Evolutionary conservation across 2,113 vertebrate genomes (phyloP).

Genomic region (Panurus biarmicus): DNA sequence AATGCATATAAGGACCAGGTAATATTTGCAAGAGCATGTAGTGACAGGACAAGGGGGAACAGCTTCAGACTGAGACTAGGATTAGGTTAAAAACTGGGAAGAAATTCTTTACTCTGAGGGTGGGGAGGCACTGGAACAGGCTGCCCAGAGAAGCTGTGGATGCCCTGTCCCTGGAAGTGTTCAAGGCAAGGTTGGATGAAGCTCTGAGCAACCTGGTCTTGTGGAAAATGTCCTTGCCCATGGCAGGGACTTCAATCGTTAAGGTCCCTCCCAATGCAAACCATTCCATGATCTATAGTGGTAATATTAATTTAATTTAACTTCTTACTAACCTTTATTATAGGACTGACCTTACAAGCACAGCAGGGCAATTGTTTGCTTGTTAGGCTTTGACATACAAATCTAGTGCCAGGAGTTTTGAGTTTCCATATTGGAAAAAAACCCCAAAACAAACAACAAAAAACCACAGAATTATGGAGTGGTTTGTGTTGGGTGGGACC

Average conservation of each 20-base stretch:
- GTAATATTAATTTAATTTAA: background rate
- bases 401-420: background rate
- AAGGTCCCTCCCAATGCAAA: background rate
- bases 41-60: background rate
- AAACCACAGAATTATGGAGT: background rate
- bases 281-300: background rate
- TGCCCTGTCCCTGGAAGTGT: background rate
- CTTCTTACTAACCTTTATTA: background rate
- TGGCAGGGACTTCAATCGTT: rapidly evolving
- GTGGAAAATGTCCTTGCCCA: background rate
- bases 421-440: background rate
- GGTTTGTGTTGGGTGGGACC: background rate
- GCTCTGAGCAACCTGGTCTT: background rate
- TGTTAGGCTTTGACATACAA: background rate
- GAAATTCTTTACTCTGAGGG: background rate
- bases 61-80: background rate
- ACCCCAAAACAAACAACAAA: background rate
- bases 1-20: background rate
- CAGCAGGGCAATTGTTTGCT: background rate
- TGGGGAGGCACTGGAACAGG: background rate
- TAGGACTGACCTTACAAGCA: background rate
- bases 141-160: background rate
- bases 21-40: background rate
- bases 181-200: background rate
- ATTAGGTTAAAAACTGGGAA: background rate